Percentiles rank a stretch among this genome's conserved stretches.
Conservation (phyloP, 2,113 vertebrate genomes). For the Phaethon lepturus region DNA sequence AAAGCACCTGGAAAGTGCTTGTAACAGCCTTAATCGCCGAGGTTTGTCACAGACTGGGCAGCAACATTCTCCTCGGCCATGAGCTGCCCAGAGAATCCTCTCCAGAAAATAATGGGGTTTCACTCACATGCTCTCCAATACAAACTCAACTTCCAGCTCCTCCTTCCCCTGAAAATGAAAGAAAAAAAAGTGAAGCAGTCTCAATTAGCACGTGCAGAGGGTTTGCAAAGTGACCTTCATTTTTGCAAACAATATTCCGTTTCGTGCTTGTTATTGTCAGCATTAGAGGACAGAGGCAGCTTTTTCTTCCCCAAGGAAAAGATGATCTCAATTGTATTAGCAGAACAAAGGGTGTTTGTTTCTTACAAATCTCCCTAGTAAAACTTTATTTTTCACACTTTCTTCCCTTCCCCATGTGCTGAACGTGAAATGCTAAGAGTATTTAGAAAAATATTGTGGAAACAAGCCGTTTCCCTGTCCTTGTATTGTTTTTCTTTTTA, state of each 20-base stretch:
- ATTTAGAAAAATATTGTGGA: background rate
- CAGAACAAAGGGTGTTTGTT: background rate
- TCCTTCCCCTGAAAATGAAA: conserved; percentile 49
- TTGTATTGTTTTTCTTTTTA: background rate
- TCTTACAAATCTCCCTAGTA: background rate
- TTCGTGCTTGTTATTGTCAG: background rate
- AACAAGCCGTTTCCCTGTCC: background rate
- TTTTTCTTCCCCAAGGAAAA: background rate
- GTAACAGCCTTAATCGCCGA: background rate
- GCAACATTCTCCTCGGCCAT: background rate
- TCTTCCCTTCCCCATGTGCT: background rate
- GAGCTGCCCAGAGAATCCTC: background rate
- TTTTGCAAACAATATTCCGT: background rate
- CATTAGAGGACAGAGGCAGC: background rate
- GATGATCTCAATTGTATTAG: background rate
- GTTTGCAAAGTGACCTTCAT: background rate
- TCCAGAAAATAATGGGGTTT: background rate
- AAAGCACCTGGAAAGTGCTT: background rate
- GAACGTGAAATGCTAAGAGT: background rate
- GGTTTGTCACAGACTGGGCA: background rate
- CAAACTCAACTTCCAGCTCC: conserved; percentile 63
- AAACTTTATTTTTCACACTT: background rate
- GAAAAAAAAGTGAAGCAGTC: background rate
- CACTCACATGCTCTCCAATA: conserved; percentile 62
- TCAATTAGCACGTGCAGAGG: background rate